Conservation (phyloP, 2,797 vertebrate species). For the Neopelma chrysocephalum region DNA sequence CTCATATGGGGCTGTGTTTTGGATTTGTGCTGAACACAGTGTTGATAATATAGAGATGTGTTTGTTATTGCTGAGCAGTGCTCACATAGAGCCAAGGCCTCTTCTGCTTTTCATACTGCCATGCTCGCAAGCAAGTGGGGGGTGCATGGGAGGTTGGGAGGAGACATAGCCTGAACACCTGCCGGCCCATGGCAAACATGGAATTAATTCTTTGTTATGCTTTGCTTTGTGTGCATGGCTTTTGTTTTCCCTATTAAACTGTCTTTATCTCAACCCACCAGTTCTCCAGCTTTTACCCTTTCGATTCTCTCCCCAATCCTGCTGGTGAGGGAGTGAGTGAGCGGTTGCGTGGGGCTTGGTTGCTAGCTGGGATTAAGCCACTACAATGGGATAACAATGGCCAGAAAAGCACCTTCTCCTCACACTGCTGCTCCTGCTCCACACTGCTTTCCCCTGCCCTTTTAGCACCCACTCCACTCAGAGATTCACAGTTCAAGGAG, state of each 20-base stretch:
- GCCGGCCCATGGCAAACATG: not conserved
- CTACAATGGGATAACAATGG: fast-evolving
- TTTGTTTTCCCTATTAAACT: not conserved
- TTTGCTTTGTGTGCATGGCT: not conserved
- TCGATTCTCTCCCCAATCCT: fast-evolving
- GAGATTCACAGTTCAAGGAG: not conserved
- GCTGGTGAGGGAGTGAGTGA: fast-evolving
- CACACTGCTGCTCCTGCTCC: not conserved
- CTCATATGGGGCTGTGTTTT: not conserved
- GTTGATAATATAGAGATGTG: not conserved
- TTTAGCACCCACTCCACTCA: not conserved
- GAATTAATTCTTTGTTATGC: not conserved
- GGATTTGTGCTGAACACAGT: not conserved
- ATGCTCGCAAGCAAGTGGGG: not conserved
- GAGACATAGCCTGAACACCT: not conserved
- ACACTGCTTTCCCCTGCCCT: not conserved
- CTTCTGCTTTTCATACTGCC: not conserved
- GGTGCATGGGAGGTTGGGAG: not conserved
- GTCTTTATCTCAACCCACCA: not conserved
- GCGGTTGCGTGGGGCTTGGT: not conserved
- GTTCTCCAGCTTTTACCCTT: not conserved
- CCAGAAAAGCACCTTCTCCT: not conserved
- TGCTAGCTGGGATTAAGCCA: not conserved
- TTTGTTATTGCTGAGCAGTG: not conserved
- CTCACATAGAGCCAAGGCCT: not conserved